These are phyloP conservation scores for Dromococcyx pavoninus DNA, from an alignment of 2,797 vertebrate species.

Conservation along the genomic window DNA sequence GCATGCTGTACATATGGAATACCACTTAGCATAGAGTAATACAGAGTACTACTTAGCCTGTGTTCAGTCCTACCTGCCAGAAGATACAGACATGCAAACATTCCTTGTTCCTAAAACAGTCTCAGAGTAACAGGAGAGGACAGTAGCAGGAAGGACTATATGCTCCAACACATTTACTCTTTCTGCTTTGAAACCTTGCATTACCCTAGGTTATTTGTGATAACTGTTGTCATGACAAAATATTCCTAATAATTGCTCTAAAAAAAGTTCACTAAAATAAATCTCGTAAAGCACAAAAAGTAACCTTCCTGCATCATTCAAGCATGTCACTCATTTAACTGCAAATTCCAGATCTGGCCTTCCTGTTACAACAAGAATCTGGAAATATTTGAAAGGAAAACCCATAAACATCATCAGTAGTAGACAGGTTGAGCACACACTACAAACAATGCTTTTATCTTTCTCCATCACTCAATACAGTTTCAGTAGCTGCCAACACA, in stretches of 20 bases:
- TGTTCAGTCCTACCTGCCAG: not conserved
- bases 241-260: not conserved
- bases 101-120: not conserved
- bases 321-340: not conserved
- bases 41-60: not conserved
- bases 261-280: not conserved
- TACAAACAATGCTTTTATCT: not conserved
- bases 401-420: not conserved
- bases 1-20: not conserved
- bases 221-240: not conserved
- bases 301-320: not conserved
- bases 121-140: not conserved
- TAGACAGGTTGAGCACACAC: not conserved
- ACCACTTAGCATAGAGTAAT: not conserved
- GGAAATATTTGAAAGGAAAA: not conserved
- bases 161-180: not conserved
- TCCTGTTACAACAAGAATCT: not conserved
- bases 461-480: not conserved
- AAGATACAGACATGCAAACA: not conserved
- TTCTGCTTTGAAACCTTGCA: not conserved
- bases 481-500: not conserved
- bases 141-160: not conserved
- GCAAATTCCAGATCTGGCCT: not conserved
- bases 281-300: not conserved
- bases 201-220: not conserved